phyloP scores from a whole-genome alignment of 30 jellyfish, hydroid and myxozoan species.

The Hydra vulgaris region DNA sequence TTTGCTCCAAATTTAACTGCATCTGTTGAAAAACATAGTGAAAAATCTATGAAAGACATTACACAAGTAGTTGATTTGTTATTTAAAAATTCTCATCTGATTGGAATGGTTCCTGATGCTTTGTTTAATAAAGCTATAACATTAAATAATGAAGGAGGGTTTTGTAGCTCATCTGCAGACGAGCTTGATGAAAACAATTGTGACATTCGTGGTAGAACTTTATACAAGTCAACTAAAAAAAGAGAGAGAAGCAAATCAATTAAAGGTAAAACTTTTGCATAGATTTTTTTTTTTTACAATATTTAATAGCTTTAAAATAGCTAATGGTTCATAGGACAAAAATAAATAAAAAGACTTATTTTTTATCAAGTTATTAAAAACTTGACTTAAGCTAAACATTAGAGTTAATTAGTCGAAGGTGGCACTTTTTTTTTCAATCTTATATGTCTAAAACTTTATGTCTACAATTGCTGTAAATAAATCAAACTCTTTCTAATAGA shows the following conservation, averaged over 20 bases:
- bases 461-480: too few relatives aligned
- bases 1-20: slow-evolving; percentile 88
- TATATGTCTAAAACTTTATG: too few relatives aligned
- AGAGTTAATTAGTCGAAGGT: too few relatives aligned
- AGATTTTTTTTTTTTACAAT: too few relatives aligned
- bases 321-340: too few relatives aligned
- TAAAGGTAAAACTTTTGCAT: slow-evolving; percentile 80
- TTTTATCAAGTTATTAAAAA: too few relatives aligned
- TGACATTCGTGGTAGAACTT: slow-evolving; percentile 16
- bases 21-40: slow-evolving; percentile 57
- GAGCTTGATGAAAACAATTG: slow-evolving; percentile 56
- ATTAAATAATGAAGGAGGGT: slow-evolving; percentile 43
- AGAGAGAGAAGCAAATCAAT: slow-evolving; percentile 82
- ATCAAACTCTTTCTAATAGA: too few relatives aligned
- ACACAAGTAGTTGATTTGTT: slow-evolving; percentile 77
- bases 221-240: slow-evolving; percentile 31
- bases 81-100: slow-evolving; percentile 47
- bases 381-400: too few relatives aligned
- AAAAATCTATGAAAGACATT: slow-evolving; percentile 70
- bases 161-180: slow-evolving; percentile 89
- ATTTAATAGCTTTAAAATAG: too few relatives aligned
- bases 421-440: too few relatives aligned
- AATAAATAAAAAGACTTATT: too few relatives aligned
- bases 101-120: slow-evolving; percentile 80
- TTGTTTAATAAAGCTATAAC: slow-evolving; percentile 48